Percentiles rank a stretch among this genome's conserved stretches.
These are phyloP conservation scores for Takifugu ocellatus DNA, from an alignment of 2,797 vertebrate genomes.

Conservation along the genomic window DNA sequence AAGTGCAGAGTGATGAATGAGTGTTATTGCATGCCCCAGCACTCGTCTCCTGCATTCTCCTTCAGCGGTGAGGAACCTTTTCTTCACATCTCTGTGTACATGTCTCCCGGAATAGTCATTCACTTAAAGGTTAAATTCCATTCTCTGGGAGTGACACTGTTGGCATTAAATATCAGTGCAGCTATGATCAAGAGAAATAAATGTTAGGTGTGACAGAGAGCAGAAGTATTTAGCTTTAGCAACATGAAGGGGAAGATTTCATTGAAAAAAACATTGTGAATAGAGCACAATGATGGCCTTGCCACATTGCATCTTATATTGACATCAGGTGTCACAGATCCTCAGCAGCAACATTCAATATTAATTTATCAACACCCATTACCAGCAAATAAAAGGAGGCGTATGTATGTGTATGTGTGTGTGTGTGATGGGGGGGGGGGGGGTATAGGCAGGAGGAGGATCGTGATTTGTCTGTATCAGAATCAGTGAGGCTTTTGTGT, in stretches of 20 bases:
- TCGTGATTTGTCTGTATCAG: conserved; percentile 21
- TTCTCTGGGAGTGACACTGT: conserved; percentile 9
- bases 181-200: too few species aligned
- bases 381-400: conserved; percentile 14
- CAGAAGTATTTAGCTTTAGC: too few species aligned
- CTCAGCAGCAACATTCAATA: too few species aligned
- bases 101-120: conserved; percentile 24
- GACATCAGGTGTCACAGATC: too few species aligned
- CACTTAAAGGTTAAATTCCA: conserved; percentile 21
- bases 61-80: conserved; percentile 42
- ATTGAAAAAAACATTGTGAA: too few species aligned
- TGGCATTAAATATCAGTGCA: not conserved
- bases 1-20: conserved; percentile 55
- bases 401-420: too few species aligned
- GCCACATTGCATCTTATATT: too few species aligned
- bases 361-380: conserved; percentile 39
- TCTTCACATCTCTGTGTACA: conserved; percentile 48
- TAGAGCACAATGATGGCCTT: too few species aligned
- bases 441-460: not conserved
- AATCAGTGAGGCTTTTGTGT: conserved; percentile 25
- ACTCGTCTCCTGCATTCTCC: conserved; percentile 39
- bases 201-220: too few species aligned
- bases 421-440: not conserved
- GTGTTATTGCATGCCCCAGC: conserved; percentile 55
- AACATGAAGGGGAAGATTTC: too few species aligned